Conservation (phyloP, 23 tunicate genomes). For the Aplidium turbinatum region DNA sequence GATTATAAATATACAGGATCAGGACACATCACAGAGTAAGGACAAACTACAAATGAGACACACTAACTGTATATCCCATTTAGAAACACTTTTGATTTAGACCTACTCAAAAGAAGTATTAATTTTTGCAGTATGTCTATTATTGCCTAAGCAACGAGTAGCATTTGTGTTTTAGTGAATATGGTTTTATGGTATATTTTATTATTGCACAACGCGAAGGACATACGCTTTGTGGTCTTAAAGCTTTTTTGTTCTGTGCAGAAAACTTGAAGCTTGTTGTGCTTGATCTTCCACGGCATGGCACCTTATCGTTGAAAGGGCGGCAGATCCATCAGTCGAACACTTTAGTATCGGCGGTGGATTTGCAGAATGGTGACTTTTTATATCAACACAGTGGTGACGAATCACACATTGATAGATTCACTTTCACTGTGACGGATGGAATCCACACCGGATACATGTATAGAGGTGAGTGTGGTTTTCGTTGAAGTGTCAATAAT, state of each 20-base stretch:
- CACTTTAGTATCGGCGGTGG: slow-evolving; percentile 21
- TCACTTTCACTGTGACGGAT: slow-evolving; percentile 77
- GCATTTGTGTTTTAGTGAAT: too few relatives aligned
- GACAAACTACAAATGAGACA: too few relatives aligned
- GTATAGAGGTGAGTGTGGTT: slow-evolving; percentile 52
- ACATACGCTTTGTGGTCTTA: neutral
- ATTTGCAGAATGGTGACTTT: slow-evolving; percentile 47
- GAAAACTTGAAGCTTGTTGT: slow-evolving; percentile 44
- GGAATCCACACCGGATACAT: slow-evolving; percentile 64
- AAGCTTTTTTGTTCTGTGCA: slow-evolving; percentile 16
- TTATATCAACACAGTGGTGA: slow-evolving; percentile 74
- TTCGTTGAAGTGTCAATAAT: neutral
- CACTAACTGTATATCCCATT: too few relatives aligned
- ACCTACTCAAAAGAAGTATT: too few relatives aligned
- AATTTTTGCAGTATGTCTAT: too few relatives aligned
- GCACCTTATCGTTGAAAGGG: slow-evolving; percentile 34
- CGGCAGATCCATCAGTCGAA: neutral
- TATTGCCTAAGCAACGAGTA: too few relatives aligned
- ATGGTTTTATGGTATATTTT: too few relatives aligned
- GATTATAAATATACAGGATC: slow-evolving; percentile 55
- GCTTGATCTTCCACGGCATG: slow-evolving; percentile 57
- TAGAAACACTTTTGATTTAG: too few relatives aligned
- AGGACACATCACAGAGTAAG: slow-evolving; percentile 66
- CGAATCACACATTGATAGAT: slow-evolving; percentile 54
- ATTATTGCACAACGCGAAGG: too few relatives aligned